Evolutionary conservation across 2,888 invertebrate species (phyloP).

Genomic region (Stenurella melanura): DNA sequence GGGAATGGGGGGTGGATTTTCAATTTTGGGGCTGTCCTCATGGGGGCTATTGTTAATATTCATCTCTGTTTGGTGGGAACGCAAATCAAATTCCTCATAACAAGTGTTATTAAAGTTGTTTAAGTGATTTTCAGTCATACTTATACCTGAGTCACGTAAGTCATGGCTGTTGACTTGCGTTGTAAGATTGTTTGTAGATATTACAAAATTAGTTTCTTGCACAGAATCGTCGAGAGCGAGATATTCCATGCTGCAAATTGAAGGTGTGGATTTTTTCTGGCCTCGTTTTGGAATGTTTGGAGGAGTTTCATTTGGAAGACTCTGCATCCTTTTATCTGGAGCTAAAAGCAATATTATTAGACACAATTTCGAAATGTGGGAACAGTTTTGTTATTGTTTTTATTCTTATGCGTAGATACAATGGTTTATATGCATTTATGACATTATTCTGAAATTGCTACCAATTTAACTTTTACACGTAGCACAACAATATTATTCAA

Average conservation of each 20-base stretch:
- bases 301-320: constrained; percentile 70
- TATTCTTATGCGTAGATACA: too few relatives aligned
- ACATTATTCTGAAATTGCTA: too few relatives aligned
- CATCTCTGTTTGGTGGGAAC: constrained; percentile 69
- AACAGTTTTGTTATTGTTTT: too few relatives aligned
- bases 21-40: constrained; percentile 67
- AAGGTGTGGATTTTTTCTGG: constrained; percentile 73
- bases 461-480: too few relatives aligned
- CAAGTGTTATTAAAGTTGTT: constrained; percentile 72
- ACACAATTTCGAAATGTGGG: too few relatives aligned
- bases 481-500: too few relatives aligned
- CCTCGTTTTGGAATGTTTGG: constrained; percentile 72
- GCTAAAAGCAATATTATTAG: constrained; percentile 66
- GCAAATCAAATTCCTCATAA: constrained; percentile 71
- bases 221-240: constrained; percentile 73
- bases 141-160: constrained; percentile 76
- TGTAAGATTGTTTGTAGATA: constrained; percentile 61
- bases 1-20: constrained; percentile 70
- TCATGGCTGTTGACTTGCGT: constrained; percentile 70
- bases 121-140: constrained; percentile 70
- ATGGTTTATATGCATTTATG: too few relatives aligned
- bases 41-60: constrained; percentile 69
- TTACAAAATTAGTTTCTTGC: constrained; percentile 66
- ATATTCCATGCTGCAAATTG: constrained; percentile 73
- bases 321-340: constrained; percentile 75